Evolutionary conservation across 35 echinoderm and acorn worm genomes (phyloP), one percentile per base, ranked within the genome.

Genomic region (Heliocidaris tuberculata): DNA sequence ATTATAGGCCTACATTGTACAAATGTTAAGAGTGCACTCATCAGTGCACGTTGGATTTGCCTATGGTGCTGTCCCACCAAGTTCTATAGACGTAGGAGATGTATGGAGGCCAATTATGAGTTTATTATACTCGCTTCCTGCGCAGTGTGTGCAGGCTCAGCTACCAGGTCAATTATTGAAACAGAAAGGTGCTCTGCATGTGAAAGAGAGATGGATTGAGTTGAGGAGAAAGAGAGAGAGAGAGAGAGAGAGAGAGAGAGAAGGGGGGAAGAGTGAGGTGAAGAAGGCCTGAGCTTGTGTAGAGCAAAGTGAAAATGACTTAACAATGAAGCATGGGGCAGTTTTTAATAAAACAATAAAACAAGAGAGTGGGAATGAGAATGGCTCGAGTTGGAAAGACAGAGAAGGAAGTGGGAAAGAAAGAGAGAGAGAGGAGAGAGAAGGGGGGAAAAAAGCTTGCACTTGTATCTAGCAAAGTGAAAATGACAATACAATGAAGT

Each of bases 141-240:
- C 31, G 4, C 27, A 6, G 30, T 89, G 87, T 89, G 87, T 89
- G 87, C 87, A 47, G 7, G 31, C 17, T 42, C 31, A 48, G 87
- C 87, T 24, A 89, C 29, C 47, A 30, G 87, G 87, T 89, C 87
- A 89, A 89, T 89, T 89, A 32, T 89, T 89, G 87, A 89, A 89
- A 89, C 87, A 89, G 87, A 89, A 48, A 89, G 47, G 47, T 47
- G 31, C 6, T 8, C 65, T 78, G 65, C 65, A 78, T 78, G 19
- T 5, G 65, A 78, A n/a, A 78, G 65, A 78, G 65, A 78, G 61
- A 71, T 19, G 2, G 61, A 71, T 24, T 0, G 61, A 27, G 24
- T 24, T 7, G 65, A 7, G 65, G 65, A 7, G 65, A 24, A 19
- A 56, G 52, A 60, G 12, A 60, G 4, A 60, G 59, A 60, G 5